Conservation (phyloP, 2,888 invertebrate species). For the Dione juno region DNA sequence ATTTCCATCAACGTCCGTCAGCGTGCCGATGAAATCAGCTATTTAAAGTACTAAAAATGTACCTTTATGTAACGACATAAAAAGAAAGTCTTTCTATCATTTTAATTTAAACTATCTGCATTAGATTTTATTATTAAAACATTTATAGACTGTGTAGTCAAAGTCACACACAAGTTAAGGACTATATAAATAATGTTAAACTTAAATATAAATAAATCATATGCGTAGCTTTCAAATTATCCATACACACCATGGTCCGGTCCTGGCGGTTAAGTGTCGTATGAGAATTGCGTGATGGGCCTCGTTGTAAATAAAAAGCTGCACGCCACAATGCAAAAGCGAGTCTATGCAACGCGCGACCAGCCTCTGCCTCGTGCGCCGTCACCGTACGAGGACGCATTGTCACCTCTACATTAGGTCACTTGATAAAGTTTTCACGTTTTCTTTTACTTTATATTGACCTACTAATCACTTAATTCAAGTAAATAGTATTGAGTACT, state of each 20-base stretch:
- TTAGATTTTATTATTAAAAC: not conserved
- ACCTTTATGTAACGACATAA: not conserved
- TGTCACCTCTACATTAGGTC: constrained; percentile 48
- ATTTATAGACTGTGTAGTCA: not conserved
- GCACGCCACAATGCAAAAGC: constrained; percentile 90
- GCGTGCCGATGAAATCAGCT: not conserved
- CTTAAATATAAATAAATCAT: not conserved
- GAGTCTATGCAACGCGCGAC: constrained; percentile 86
- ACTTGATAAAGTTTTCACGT: constrained; percentile 34
- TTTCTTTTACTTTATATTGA: constrained; percentile 10
- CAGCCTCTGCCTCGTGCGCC: constrained; percentile 76
- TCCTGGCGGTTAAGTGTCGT: constrained; percentile 36
- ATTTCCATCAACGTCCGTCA: constrained; percentile 35
- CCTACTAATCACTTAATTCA: not conserved
- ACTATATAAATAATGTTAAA: not conserved
- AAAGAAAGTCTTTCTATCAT: constrained; percentile 3
- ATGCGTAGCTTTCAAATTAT: no score
- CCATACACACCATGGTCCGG: constrained; percentile 57
- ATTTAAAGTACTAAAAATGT: constrained; percentile 9
- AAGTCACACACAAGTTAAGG: not conserved
- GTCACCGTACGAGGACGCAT: constrained; percentile 64
- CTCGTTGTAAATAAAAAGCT: constrained; percentile 87
- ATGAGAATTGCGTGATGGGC: constrained; percentile 52
- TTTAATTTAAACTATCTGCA: not conserved
- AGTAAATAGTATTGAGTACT: not conserved